Percentiles rank a stretch among this genome's conserved stretches.
These are phyloP conservation scores for Epicampocera succincta DNA, from an alignment of 2,888 invertebrate species.

Conservation along the genomic window DNA sequence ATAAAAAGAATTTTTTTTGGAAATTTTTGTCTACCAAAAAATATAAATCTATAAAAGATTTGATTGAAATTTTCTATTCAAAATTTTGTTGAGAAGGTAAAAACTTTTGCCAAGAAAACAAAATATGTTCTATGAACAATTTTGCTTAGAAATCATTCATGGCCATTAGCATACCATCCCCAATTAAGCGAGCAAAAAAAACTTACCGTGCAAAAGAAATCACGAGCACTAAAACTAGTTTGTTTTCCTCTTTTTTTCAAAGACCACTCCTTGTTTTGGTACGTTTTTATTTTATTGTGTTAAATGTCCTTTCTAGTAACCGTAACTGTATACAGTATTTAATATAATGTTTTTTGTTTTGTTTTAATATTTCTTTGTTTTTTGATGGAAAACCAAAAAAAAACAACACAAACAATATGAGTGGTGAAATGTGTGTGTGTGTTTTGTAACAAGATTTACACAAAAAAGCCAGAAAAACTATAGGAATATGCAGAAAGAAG, in stretches of 20 bases:
- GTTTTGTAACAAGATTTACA: slow-evolving; percentile 8
- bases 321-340: slow-evolving; percentile 50
- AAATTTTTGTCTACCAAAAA: too few species aligned
- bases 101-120: too few species aligned
- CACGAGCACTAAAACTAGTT: slow-evolving; percentile 20
- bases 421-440: slow-evolving; percentile 7
- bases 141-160: too few species aligned
- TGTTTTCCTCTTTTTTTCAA: slow-evolving; percentile 2
- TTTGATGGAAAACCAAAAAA: background rate
- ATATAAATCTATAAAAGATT: too few species aligned
- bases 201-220: background rate
- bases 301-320: slow-evolving; percentile 36
- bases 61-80: too few species aligned
- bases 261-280: slow-evolving; percentile 57
- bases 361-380: slow-evolving; percentile 8
- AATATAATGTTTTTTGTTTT: slow-evolving; percentile 24
- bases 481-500: too few species aligned
- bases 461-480: too few species aligned
- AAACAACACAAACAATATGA: background rate
- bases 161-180: background rate
- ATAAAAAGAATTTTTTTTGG: too few species aligned
- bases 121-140: too few species aligned
- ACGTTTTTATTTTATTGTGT: background rate
- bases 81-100: too few species aligned
- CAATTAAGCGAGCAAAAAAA: background rate